Evolutionary conservation across 2,888 invertebrate species (phyloP).

Genomic region (Stenodera caucasica): DNA sequence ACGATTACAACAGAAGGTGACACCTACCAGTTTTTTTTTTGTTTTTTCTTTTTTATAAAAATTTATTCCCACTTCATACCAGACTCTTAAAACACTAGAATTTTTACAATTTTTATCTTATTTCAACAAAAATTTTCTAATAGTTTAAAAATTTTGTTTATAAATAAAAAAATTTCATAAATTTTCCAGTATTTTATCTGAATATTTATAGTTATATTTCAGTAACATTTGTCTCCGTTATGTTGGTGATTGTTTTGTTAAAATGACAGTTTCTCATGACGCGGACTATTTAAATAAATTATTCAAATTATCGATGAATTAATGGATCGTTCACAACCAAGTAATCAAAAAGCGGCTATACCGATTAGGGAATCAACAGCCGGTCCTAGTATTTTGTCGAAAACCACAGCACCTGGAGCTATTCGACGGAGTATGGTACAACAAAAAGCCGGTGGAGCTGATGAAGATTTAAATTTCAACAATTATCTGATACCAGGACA

Average conservation of each 20-base stretch:
- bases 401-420: conserved; percentile 15
- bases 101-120: background rate
- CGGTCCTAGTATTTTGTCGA: conserved; percentile 22
- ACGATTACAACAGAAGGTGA: conserved; percentile 32
- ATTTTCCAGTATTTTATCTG: background rate
- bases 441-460: too few relatives aligned
- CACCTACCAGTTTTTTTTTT: conserved; percentile 43
- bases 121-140: background rate
- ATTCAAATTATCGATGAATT: background rate
- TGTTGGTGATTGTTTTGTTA: background rate
- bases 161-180: background rate
- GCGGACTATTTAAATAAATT: background rate
- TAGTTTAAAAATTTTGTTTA: background rate
- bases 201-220: background rate
- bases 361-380: conserved; percentile 21
- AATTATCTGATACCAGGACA: too few relatives aligned
- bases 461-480: too few relatives aligned
- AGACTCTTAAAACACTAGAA: background rate
- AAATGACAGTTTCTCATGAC: background rate
- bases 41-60: background rate
- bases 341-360: background rate
- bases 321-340: background rate
- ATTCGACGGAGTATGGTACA: conserved; percentile 14
- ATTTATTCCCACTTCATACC: background rate
- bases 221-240: background rate